Percentiles rank a stretch among this genome's conserved stretches.
phyloP scores from a whole-genome alignment of 30 jellyfish, hydroid and myxozoan species.

The Rhopilema esculentum region DNA sequence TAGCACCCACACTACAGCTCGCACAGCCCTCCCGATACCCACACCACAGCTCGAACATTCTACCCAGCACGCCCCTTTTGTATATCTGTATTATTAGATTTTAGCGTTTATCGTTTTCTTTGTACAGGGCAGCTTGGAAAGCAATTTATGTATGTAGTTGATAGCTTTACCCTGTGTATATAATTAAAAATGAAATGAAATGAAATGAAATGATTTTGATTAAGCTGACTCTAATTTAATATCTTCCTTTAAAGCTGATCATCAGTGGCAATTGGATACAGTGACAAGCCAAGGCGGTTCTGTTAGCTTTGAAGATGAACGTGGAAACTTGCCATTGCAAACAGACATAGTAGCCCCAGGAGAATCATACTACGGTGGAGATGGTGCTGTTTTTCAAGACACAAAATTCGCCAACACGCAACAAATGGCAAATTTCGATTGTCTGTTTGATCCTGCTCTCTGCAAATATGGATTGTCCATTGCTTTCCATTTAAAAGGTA shows the following conservation, averaged over 20 bases:
- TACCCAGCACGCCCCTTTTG: too few relatives aligned
- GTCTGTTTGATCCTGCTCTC: slow-evolving; percentile 15
- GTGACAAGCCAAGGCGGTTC: background rate
- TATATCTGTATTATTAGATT: too few relatives aligned
- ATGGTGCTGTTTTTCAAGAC: background rate
- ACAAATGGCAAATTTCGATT: background rate
- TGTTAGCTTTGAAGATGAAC: slow-evolving; percentile 23
- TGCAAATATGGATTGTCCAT: slow-evolving; percentile 53
- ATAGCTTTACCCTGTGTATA: too few relatives aligned
- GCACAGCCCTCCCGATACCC: too few relatives aligned
- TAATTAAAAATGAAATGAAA: too few relatives aligned
- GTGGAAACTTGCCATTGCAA: slow-evolving; percentile 19
- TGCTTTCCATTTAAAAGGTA: slow-evolving; percentile 47
- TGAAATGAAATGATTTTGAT: too few relatives aligned
- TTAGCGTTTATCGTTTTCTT: too few relatives aligned
- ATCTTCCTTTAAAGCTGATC: slow-evolving; percentile 37
- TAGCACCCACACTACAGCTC: too few relatives aligned
- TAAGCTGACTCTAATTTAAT: background rate
- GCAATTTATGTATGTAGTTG: too few relatives aligned
- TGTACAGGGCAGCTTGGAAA: too few relatives aligned
- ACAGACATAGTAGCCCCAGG: background rate
- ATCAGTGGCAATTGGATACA: slow-evolving; percentile 38
- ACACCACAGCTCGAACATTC: too few relatives aligned
- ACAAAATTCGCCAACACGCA: background rate
- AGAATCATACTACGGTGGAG: slow-evolving; percentile 12